Evolutionary conservation across 37 sponge, comb jelly and placozoan species (phyloP).

Genomic region (Spongilla lacustris): DNA sequence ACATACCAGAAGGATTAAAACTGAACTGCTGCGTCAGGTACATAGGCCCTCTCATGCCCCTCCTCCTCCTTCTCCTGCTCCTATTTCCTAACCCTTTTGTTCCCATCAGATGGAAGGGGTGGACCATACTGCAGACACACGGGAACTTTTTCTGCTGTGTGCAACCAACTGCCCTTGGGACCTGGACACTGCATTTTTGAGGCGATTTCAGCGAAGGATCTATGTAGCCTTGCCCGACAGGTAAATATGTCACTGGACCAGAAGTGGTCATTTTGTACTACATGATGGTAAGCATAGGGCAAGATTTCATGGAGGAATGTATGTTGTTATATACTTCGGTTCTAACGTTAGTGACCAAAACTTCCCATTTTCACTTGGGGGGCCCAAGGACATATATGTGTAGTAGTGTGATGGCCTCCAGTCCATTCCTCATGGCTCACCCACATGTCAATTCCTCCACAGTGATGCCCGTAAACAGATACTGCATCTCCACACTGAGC

Average conservation of each 20-base stretch:
- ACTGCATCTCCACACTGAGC: slow-evolving; percentile 19
- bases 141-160: slow-evolving; percentile 78
- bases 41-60: not conserved
- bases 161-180: slow-evolving; percentile 96
- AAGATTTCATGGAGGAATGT: not conserved
- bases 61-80: not conserved
- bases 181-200: slow-evolving; percentile 83
- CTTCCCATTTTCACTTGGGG: too few species aligned
- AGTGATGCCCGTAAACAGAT: slow-evolving; percentile 46
- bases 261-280: too few species aligned
- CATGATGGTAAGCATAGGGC: too few species aligned
- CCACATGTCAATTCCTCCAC: not conserved
- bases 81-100: not conserved
- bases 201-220: slow-evolving; percentile 74
- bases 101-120: slow-evolving; percentile 81
- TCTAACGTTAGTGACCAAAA: too few species aligned
- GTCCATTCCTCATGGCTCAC: not conserved
- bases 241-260: not conserved
- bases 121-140: not conserved
- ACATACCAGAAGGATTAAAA: slow-evolving; percentile 86
- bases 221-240: slow-evolving; percentile 44
- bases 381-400: too few species aligned
- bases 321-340: too few species aligned
- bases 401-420: too few species aligned
- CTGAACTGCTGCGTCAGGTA: slow-evolving; percentile 80